Base-by-base conservation (phyloP, 2,888 invertebrate genomes). In the Gastrophysa polygoni region DNA sequence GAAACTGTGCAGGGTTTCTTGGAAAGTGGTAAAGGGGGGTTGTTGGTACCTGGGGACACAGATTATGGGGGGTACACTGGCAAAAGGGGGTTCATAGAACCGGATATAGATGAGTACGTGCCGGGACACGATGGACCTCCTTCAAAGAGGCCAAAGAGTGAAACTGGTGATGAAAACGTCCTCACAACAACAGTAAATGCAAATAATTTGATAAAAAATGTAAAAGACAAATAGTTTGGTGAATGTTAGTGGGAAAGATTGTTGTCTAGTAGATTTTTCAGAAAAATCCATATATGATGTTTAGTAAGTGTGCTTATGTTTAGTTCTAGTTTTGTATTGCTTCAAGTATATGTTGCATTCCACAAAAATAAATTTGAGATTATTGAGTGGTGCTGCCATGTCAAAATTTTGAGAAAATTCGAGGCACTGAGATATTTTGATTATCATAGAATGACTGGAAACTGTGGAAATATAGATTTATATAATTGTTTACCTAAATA, bases 1-100 rank as follows among this genome's bases (percentile, higher is more conserved):
- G 70, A 73, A 17, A 67, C 68, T 8, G 63, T 75, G 20, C 70
- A 69, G 51, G 57, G 67, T 28, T 70, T 73, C 48, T 60, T 74
- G 48, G 70, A 70, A 14, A 74, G 69, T 44, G 71, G 68, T 32
- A 71, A 71, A 50, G 59, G 66, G n/a, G 68, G 68, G 29, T 47
- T 69, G 1, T 68, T 4, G 29, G 10, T 4, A 10, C 29, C 29
- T 2, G 38, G 38, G 4, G 38, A 38, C 14, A 51, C 60, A 2
- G 71, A 72, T 62, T 73, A 71, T 66, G 73, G 73, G 7, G 74
- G 75, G 51, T 71, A 63, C 34, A 60, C 64, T 14, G 73, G 73
- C 47, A 74, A 72, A 49, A 71, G 69, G 20, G 75, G 74, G 5
- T 78, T 78, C 63, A 71, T 75, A 38, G 77, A 78, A 55, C 77